Evolutionary conservation across 1,140 invertebrate species (phyloP).

Genomic region (Propsilocerus akamusi): DNA sequence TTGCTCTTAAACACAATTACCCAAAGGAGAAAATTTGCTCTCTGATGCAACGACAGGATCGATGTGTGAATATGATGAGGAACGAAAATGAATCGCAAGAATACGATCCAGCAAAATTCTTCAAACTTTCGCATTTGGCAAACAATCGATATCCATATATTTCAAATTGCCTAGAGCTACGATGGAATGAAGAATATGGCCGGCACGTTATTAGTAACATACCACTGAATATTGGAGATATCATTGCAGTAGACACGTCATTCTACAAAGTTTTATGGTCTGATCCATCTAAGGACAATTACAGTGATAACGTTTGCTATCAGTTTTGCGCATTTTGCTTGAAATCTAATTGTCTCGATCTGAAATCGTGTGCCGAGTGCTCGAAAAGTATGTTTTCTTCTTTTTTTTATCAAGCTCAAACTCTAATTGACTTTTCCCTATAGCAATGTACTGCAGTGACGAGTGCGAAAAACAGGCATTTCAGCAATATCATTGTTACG

Average conservation of each 20-base stretch:
- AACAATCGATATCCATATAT: slow-evolving; percentile 38
- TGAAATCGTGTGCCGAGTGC: slow-evolving; percentile 45
- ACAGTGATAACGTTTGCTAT: slow-evolving; percentile 35
- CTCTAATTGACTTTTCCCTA: too few relatives aligned
- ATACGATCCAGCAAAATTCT: too few relatives aligned
- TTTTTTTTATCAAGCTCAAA: too few relatives aligned
- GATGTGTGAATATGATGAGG: too few relatives aligned
- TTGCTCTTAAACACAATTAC: slow-evolving; percentile 28
- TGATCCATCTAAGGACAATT: too few relatives aligned
- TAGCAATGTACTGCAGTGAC: slow-evolving; percentile 48
- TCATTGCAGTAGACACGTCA: slow-evolving; percentile 57
- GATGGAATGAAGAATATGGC: slow-evolving; percentile 33
- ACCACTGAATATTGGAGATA: slow-evolving; percentile 52
- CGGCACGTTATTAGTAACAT: slow-evolving; percentile 41
- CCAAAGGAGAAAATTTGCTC: slow-evolving; percentile 31
- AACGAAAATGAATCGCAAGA: too few relatives aligned
- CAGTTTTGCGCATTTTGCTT: slow-evolving; percentile 66
- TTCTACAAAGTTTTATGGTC: slow-evolving; percentile 50
- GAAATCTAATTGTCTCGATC: slow-evolving; percentile 33
- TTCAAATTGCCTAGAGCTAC: slow-evolving; percentile 35
- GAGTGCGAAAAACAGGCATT: slow-evolving; percentile 41
- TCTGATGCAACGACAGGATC: slow-evolving; percentile 28
- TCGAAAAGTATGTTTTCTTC: too few relatives aligned
- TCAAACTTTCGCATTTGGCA: too few relatives aligned
- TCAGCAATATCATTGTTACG: slow-evolving; percentile 46